Percentiles rank a stretch among this genome's conserved stretches.
Conservation (phyloP, 2,797 vertebrate genomes). For the Menidia menidia region DNA sequence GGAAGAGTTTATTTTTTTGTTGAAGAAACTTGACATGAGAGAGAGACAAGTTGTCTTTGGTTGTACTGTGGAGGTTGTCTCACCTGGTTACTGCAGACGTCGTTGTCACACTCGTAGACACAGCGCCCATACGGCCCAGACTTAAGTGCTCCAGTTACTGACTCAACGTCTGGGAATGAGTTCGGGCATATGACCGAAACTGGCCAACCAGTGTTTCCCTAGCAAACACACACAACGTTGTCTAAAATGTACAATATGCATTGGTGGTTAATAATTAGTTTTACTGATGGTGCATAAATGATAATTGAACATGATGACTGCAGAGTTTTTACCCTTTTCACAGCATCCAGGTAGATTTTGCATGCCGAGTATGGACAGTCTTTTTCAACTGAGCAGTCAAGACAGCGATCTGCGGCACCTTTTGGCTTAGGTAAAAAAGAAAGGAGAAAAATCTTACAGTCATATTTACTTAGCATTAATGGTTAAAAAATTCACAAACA, state of each 20-base stretch:
- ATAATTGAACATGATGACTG: background rate
- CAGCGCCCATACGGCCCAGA: slow-evolving; percentile 87
- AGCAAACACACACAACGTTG: background rate
- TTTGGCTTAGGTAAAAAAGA: slow-evolving; percentile 72
- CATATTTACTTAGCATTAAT: background rate
- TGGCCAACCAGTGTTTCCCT: slow-evolving; percentile 85
- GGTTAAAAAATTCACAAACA: background rate
- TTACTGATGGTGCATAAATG: background rate
- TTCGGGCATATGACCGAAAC: slow-evolving; percentile 83
- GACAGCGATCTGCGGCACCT: slow-evolving; percentile 82
- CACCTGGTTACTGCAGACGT: slow-evolving; percentile 89
- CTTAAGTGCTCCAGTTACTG: slow-evolving; percentile 82
- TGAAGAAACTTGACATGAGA: background rate
- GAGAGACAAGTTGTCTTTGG: background rate
- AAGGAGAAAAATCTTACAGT: background rate
- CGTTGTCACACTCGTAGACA: slow-evolving; percentile 89
- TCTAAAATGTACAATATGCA: background rate
- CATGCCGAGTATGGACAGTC: slow-evolving; percentile 86
- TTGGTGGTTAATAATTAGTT: background rate
- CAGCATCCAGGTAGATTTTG: slow-evolving; percentile 85
- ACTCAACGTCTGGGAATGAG: slow-evolving; percentile 84
- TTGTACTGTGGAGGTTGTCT: background rate
- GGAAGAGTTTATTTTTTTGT: too few relatives aligned
- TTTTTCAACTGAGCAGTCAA: slow-evolving; percentile 83
- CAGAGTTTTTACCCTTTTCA: slow-evolving; percentile 73